These are phyloP conservation scores for Gonatopus flavifemur DNA, from an alignment of 1,140 invertebrate species.

Conservation along the genomic window DNA sequence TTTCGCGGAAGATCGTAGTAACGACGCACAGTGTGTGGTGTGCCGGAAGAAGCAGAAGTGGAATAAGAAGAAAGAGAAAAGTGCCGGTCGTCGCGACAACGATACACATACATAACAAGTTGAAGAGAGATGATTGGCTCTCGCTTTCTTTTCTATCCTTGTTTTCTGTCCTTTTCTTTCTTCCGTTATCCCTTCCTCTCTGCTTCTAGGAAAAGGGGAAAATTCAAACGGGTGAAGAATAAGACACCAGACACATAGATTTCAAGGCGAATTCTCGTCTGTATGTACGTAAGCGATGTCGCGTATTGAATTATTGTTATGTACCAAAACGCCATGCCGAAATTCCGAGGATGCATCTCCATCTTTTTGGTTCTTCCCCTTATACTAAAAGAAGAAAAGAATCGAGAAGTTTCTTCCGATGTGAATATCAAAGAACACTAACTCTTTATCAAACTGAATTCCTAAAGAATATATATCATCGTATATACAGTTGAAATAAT, in stretches of 20 bases:
- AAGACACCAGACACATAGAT: constrained; percentile 57
- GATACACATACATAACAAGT: constrained; percentile 16
- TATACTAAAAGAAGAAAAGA: too few relatives aligned
- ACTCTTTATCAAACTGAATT: too few relatives aligned
- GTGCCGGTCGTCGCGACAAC: constrained; percentile 15
- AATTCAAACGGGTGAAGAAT: constrained; percentile 53
- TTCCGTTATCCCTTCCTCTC: constrained; percentile 11
- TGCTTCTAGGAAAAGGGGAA: constrained; percentile 8
- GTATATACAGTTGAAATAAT: too few relatives aligned
- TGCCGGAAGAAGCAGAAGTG: constrained; percentile 9
- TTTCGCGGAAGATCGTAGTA: constrained; percentile 33
- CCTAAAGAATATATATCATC: too few relatives aligned
- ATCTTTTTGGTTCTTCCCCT: too few relatives aligned
- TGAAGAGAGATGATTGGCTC: constrained; percentile 13
- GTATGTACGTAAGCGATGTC: constrained; percentile 21
- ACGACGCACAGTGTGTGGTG: too few relatives aligned
- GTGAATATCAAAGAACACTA: too few relatives aligned
- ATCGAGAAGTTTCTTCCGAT: too few relatives aligned
- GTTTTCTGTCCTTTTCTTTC: constrained; percentile 17
- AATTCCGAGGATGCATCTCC: constrained; percentile 40
- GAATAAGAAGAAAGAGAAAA: constrained; percentile 11
- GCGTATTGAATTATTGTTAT: constrained; percentile 48
- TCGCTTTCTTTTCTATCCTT: constrained; percentile 6
- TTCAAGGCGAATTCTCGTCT: constrained; percentile 26
- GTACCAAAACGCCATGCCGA: constrained; percentile 45